Base-by-base conservation (phyloP, 1,140 invertebrate genomes). In the Dysdera silvatica region DNA sequence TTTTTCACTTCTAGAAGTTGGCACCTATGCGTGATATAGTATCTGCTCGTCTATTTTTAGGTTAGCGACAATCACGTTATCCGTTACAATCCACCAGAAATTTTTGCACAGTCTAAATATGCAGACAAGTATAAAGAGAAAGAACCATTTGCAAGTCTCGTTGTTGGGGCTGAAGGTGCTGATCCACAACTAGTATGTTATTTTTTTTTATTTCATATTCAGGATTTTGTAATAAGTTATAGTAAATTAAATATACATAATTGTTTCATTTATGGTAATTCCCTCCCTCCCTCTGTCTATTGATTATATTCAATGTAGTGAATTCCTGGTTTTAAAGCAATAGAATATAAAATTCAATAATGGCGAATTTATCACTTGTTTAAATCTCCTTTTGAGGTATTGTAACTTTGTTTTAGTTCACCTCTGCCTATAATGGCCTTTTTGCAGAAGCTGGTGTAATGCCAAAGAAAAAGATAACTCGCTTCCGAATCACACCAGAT, bases 61-160 rank as follows among this genome's bases (percentile, higher is more conserved):
- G 82, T 97, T 18, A 77, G 89, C 26, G 95, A 98, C 74, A 98
- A 98, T 78, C 94, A 98, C 82, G 91, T 98, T 3, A 84, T 98
- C 47, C 88, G 86, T 72, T 97, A 95, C 76, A 86, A 85, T 62
- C 83, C 90, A 18, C 91, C 94, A 14, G 88, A 91, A 74, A 79
- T 88, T 71, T 89, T 83, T 73, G 72, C 49, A 16, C 59, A 68
- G 71, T 32, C 68, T 72, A 77, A 71, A 76, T 77, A 75, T 74
- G 73, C 61, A 82, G 68, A 66, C 18, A 48, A 63, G 49, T 54
- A 65, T 59, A 71, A 68, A 37, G 61, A 69, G n/a, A 71, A 73
- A 23, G 26, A 35, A n/a, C 16, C 54, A 71, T 77, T 81, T 40
- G 93, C 89, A 7, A 85, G 85, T 71, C 68, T 95, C 4, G 71